Evolutionary conservation across 2,797 vertebrate genomes (phyloP).

Genomic region (Holocentrus rufus): DNA sequence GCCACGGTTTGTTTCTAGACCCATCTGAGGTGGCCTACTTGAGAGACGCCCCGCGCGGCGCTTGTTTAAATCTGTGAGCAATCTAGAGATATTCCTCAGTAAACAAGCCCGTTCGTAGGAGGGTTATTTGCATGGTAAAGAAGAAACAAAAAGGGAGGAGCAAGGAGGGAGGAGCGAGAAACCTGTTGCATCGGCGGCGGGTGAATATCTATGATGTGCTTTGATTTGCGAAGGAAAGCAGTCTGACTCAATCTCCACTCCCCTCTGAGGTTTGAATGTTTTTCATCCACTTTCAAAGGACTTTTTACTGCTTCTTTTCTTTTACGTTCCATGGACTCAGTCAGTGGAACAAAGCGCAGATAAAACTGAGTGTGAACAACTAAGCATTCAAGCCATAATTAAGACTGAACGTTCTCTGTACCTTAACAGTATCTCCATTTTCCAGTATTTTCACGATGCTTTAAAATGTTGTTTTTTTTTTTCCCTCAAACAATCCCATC

Average conservation of each 20-base stretch:
- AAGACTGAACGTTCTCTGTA: constrained; percentile 22
- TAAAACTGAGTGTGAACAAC: constrained; percentile 12
- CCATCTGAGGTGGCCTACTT: constrained; percentile 58
- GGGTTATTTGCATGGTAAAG: constrained; percentile 67
- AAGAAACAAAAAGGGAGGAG: constrained; percentile 34
- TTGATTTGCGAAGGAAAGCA: constrained; percentile 62
- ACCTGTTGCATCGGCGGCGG: constrained; percentile 66
- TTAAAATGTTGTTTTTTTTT: constrained; percentile 2
- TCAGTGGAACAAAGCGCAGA: constrained; percentile 18
- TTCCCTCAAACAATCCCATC: neutral
- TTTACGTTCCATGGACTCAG: neutral
- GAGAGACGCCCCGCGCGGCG: constrained; percentile 38
- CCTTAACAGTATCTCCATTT: neutral
- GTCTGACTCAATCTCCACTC: constrained; percentile 37
- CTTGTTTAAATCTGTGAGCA: constrained; percentile 61
- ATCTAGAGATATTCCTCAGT: constrained; percentile 50
- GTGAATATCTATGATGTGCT: constrained; percentile 50
- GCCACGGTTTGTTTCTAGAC: constrained; percentile 36
- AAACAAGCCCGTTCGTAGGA: constrained; percentile 59
- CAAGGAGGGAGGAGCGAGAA: constrained; percentile 47
- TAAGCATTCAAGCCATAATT: constrained; percentile 32
- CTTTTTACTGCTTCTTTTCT: constrained; percentile 41
- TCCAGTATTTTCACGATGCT: neutral
- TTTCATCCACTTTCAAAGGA: constrained; percentile 65
- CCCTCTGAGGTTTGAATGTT: constrained; percentile 55